A percentile compares a stretch with the other conserved stretches of the same genome.
Evolutionary conservation across 1,140 invertebrate genomes (phyloP).

Genomic region (Apis mellifera): DNA sequence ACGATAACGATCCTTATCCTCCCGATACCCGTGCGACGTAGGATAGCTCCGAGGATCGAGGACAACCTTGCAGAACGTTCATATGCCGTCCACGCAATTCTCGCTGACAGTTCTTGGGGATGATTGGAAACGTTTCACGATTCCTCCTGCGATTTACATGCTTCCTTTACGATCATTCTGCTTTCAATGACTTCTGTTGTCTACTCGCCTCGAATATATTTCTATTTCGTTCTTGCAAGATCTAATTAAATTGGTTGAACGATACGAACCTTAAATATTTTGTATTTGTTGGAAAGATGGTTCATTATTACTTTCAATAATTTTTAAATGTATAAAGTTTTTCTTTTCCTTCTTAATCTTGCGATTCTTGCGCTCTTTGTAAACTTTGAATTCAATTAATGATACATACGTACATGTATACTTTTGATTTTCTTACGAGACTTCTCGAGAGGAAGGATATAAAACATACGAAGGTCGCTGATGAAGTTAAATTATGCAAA

Average conservation of each 20-base stretch:
- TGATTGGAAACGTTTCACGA: background rate
- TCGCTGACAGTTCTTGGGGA: background rate
- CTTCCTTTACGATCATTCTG: background rate
- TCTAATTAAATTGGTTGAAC: background rate
- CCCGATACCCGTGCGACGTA: slow-evolving; percentile 4
- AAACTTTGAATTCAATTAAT: too few relatives aligned
- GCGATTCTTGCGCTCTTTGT: too few relatives aligned
- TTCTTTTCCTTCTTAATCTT: too few relatives aligned
- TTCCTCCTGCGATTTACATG: background rate
- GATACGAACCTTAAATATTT: background rate
- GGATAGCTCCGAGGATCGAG: background rate
- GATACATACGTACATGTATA: too few relatives aligned
- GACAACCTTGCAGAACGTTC: slow-evolving; percentile 24
- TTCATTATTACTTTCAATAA: too few relatives aligned
- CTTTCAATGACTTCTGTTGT: background rate
- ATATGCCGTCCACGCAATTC: slow-evolving; percentile 14
- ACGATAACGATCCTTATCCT: slow-evolving; percentile 63
- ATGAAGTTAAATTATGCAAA: slow-evolving; percentile 20
- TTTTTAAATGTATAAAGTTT: too few relatives aligned
- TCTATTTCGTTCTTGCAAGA: background rate
- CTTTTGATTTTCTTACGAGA: too few relatives aligned
- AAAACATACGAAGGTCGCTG: background rate
- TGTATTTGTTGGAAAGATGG: too few relatives aligned
- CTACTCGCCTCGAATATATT: background rate
- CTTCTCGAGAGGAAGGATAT: background rate